Evolutionary conservation across 35 echinoderm and acorn worm genomes (phyloP), one percentile per base, ranked within the genome.

Genomic region (Hemicentrotus pulcherrimus): DNA sequence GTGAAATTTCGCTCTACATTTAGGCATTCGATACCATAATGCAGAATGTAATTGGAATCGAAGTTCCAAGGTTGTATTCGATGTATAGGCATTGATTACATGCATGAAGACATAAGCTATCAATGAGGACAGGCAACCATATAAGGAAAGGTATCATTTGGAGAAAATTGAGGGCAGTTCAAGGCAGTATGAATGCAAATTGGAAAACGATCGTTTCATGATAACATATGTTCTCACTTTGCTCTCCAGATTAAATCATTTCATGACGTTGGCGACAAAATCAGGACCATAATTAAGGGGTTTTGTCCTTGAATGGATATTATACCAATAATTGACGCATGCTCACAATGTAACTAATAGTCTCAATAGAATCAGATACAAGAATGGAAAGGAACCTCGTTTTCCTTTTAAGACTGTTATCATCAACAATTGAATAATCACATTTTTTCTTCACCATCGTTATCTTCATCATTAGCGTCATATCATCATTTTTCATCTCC

Each of bases 11-110:
- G 65, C 6, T 78, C 65, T 78, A 78, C 65, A 78, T 78, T 78
- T 28, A 78, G 65, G 6, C 19, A 78, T 78, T 78, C 65, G 65
- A 78, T 78, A 78, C 19, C 28, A 78, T 78, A 78, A 78, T 78
- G 65, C 65, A 78, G 65, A 22, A 78, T 78, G 65, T 78, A 78
- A 78, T 78, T n/a, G 22, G 65, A 78, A 78, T 78, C 65, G 65
- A 78, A 78, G 65, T 78, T 78, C 65, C 65, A 78, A 78, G 65
- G 65, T 78, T 78, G 65, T 28, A 78, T 22, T 78, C 65, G 19
- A 78, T 78, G 50, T 55, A 78, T 78, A 78, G 65, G 65, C 65
- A 78, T 78, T 78, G 65, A 78, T 78, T 78, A 78, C 65, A 28
- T 28, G 65, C 65, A 78, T 78, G 65, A 78, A 78, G 28, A 5